A percentile compares a stretch with the other conserved stretches of the same genome.
Evolutionary conservation across 2,797 vertebrate genomes (phyloP).

Genomic region (Pseudochromis fuscus): DNA sequence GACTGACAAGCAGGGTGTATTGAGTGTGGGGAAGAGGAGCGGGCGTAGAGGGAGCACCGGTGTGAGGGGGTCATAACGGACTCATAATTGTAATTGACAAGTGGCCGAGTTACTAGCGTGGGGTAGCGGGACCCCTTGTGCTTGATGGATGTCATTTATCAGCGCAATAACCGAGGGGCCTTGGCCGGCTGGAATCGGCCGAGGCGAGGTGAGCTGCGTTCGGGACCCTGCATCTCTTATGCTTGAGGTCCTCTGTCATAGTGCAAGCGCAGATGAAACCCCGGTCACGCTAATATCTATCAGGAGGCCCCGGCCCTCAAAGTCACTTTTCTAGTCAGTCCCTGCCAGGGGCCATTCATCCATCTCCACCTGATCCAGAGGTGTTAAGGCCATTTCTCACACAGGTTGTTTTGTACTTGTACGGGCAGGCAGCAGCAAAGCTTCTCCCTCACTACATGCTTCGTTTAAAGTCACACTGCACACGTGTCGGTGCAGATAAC

Average conservation of each 20-base stretch:
- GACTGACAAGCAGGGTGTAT: conserved; percentile 54
- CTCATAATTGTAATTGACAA: conserved; percentile 72
- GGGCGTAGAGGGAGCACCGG: conserved; percentile 4
- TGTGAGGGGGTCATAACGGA: conserved; percentile 44
- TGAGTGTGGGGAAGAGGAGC: conserved; percentile 33
- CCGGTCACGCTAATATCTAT: conserved; percentile 25
- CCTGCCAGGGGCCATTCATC: conserved; percentile 21
- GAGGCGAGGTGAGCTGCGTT: neutral
- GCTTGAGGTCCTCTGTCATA: conserved; percentile 31
- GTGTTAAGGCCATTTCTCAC: conserved; percentile 15
- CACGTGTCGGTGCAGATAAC: conserved; percentile 1
- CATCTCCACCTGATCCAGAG: conserved; percentile 5
- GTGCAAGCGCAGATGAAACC: conserved; percentile 6
- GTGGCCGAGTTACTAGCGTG: conserved; percentile 33
- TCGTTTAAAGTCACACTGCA: neutral
- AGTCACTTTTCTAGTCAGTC: conserved; percentile 6
- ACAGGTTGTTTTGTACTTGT: conserved; percentile 2
- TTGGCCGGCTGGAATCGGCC: conserved; percentile 27
- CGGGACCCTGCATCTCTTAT: conserved; percentile 18
- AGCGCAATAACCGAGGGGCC: conserved; percentile 40
- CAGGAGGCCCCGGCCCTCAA: conserved; percentile 9
- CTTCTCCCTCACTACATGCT: neutral
- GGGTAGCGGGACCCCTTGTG: conserved; percentile 13
- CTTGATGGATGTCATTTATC: conserved; percentile 66
- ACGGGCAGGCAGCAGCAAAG: neutral